A percentile compares a stretch with the other conserved stretches of the same genome.
Evolutionary conservation across 2,797 vertebrate genomes (phyloP).

Genomic region (Sebastes diaconus): DNA sequence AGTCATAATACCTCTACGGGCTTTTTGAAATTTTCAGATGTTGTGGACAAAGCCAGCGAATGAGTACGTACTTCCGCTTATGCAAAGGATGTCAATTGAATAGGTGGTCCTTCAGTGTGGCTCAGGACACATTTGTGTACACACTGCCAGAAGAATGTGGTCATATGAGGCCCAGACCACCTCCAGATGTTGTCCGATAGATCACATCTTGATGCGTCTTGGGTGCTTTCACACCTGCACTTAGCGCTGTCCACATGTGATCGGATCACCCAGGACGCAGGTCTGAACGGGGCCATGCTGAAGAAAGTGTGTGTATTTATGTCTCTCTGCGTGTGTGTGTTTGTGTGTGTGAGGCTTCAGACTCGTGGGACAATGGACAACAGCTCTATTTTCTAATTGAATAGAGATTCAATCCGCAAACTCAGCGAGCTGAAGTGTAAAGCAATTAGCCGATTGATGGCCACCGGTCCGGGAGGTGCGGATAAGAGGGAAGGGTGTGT

Average conservation of each 20-base stretch:
- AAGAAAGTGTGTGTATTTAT: neutral
- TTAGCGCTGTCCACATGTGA: neutral
- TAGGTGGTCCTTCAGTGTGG: neutral
- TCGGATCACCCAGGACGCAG: neutral
- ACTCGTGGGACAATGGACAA: conserved; percentile 32
- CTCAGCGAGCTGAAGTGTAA: conserved; percentile 57
- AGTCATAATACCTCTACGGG: neutral
- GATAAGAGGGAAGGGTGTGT: neutral
- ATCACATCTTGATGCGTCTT: neutral
- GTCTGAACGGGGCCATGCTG: neutral
- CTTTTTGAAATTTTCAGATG: neutral
- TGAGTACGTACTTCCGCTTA: neutral
- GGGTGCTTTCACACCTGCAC: neutral
- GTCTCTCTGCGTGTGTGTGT: neutral
- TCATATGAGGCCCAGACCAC: neutral
- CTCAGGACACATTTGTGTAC: neutral
- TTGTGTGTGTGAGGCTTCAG: conserved; percentile 3
- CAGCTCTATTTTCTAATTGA: conserved; percentile 68
- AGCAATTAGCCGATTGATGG: conserved; percentile 70
- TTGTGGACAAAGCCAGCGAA: neutral
- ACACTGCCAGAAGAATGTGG: neutral
- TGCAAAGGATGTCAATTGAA: neutral
- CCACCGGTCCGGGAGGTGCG: conserved; percentile 24
- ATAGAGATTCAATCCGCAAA: conserved; percentile 65
- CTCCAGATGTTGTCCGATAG: neutral